Conservation (phyloP, 92 coral and sea anemone genomes). For the Bergia sp. region DNA sequence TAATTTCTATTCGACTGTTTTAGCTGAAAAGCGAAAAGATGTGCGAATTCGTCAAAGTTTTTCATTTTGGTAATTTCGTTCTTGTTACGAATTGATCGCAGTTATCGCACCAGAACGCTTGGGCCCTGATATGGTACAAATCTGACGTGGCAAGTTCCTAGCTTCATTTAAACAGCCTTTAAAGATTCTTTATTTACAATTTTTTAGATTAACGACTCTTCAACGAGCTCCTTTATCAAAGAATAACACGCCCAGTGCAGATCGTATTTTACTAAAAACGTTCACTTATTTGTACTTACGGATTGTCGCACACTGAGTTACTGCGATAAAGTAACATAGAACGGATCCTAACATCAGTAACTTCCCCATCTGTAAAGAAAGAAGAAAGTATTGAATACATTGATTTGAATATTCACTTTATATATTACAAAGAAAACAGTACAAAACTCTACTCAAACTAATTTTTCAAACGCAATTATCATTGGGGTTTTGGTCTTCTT, state of each 20-base stretch:
- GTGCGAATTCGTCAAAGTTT: not conserved
- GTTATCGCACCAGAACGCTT: not conserved
- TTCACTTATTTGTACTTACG: conserved; percentile 16
- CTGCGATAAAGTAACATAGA: conserved; percentile 1
- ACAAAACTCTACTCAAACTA: not conserved
- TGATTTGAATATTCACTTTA: not conserved
- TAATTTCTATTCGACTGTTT: not conserved
- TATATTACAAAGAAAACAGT: not conserved
- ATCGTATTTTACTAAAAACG: not conserved
- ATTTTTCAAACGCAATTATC: not conserved
- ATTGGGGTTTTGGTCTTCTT: too few species aligned
- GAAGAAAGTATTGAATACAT: not conserved
- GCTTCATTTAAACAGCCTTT: not conserved
- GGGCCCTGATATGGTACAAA: not conserved
- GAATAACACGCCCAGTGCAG: not conserved
- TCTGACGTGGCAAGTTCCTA: conserved; percentile 34
- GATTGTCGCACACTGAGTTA: conserved; percentile 21
- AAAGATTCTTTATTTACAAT: not conserved
- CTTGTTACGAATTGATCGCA: not conserved
- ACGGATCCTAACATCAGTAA: conserved; percentile 28
- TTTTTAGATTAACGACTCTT: not conserved
- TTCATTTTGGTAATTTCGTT: not conserved
- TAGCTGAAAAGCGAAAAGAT: not conserved
- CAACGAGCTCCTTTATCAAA: not conserved
- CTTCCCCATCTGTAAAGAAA: conserved; percentile 24